A percentile compares a stretch with the other conserved stretches of the same genome.
These are phyloP conservation scores for Isaurus tuberculatus DNA, from an alignment of 92 coral and sea anemone species.

Conservation along the genomic window DNA sequence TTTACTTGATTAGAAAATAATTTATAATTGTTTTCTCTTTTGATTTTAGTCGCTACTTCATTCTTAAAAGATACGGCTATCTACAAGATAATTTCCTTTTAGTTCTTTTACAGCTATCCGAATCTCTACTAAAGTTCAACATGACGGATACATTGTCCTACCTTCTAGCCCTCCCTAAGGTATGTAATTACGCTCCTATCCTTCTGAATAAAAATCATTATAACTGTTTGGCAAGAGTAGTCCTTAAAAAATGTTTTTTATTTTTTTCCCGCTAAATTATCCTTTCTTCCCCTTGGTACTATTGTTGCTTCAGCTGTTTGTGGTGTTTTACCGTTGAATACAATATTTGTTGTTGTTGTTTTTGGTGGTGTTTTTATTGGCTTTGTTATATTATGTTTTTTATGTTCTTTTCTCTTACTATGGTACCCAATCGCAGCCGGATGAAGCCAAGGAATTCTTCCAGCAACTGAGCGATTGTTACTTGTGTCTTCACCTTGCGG, in stretches of 20 bases:
- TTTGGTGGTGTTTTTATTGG: too few species aligned
- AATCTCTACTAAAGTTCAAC: constrained; percentile 68
- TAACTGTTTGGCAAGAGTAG: too few species aligned
- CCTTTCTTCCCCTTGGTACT: not conserved
- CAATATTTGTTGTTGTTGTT: not conserved
- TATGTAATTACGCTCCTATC: not conserved
- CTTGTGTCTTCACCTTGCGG: constrained; percentile 88
- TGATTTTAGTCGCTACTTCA: not conserved
- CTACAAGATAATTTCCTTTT: not conserved
- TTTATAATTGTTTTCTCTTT: too few species aligned
- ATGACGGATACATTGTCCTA: constrained; percentile 79
- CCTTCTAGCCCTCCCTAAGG: constrained; percentile 88
- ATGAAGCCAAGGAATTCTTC: constrained; percentile 82
- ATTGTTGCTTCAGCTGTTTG: not conserved
- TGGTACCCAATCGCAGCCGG: constrained; percentile 70
- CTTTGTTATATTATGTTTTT: too few species aligned
- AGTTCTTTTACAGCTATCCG: constrained; percentile 86
- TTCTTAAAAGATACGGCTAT: not conserved
- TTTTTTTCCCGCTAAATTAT: not conserved
- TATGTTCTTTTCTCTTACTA: too few species aligned
- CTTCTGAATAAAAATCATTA: not conserved
- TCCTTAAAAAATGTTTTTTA: too few species aligned
- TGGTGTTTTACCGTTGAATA: not conserved
- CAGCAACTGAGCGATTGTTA: constrained; percentile 68
- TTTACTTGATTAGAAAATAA: too few species aligned